phyloP scores from a whole-genome alignment of 2,797 vertebrate genomes.

The Synaphobranchus kaupii region DNA sequence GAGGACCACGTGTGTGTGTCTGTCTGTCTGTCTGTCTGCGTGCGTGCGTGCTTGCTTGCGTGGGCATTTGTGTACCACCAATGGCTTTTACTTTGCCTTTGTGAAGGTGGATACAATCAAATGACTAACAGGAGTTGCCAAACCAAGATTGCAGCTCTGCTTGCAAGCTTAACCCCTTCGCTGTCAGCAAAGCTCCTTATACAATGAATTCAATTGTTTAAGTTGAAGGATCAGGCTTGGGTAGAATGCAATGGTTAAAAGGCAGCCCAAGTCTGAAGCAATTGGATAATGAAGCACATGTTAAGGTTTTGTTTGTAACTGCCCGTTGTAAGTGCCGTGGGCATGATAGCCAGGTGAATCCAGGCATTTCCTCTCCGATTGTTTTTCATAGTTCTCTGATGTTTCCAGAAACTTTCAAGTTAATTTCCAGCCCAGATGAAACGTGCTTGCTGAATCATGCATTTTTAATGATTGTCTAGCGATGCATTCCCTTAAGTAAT shows the following conservation, averaged over 20 bases:
- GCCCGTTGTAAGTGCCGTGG: background rate
- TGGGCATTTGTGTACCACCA: background rate
- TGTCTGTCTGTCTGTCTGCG: slow-evolving; percentile 19
- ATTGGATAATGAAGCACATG: background rate
- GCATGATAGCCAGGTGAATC: background rate
- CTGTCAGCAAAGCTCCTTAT: background rate
- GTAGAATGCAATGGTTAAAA: background rate
- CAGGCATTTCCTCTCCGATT: background rate
- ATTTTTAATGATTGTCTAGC: background rate
- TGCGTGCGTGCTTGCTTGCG: too few species aligned
- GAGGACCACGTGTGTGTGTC: background rate
- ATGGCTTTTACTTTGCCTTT: background rate
- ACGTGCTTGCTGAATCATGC: background rate
- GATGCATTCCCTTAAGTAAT: background rate
- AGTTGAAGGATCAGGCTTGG: background rate
- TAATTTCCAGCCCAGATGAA: background rate
- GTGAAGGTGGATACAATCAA: background rate
- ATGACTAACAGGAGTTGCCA: background rate
- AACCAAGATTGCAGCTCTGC: background rate
- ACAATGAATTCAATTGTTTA: background rate
- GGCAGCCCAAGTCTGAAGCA: background rate
- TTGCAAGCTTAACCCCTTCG: background rate
- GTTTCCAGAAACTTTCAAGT: background rate
- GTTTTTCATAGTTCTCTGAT: background rate
- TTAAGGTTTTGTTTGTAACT: background rate